Evolutionary conservation across 2,797 vertebrate genomes (phyloP), one percentile per base, ranked within the genome.

Genomic region (Galaxias olidus): DNA sequence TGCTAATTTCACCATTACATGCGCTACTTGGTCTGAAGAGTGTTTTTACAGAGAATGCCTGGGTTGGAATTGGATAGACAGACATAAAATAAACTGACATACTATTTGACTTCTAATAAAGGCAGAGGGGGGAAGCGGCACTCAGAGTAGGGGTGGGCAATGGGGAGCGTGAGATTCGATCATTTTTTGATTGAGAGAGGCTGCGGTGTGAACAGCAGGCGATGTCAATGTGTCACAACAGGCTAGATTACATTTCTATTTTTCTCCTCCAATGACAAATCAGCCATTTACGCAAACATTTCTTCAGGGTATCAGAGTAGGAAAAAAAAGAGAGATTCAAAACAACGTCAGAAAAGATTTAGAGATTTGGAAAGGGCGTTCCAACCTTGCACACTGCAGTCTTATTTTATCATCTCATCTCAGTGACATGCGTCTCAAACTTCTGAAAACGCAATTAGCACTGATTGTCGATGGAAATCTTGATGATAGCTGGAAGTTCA

Each of bases 171-270:
- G 68, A 80, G 71, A 69, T 73, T 72, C 69, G 68, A 81, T 75
- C 66, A 51, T 79, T 78, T 72, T 67, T 76, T 76, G 66, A 76
- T 68, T 61, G 61, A 73, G 78, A 75, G 73, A 68, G 63, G 66
- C 70, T 15, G 65, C 49, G 19, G 60, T 9, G 72, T 66, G 69
- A 70, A 58, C 75, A 79, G 78, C 62, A 17, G 67, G 69, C 69
- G 53, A 44, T 71, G 73, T 65, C 65, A 52, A 17, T 59, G 65
- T 74, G 65, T 63, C 74, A 74, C 68, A 74, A 65, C 74, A 69
- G 59, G 52, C 53, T 66, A 52, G 65, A 65, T 68, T 65, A 72
- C 54, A 66, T 71, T 68, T 68, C 67, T 68, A 55, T 63, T 63
- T 56, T 63, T 59, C 51, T 44, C 52, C 73, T 49, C 55, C n/a